Conservation (phyloP, 2,888 invertebrate genomes). For the Eutolmus rufibarbis region DNA sequence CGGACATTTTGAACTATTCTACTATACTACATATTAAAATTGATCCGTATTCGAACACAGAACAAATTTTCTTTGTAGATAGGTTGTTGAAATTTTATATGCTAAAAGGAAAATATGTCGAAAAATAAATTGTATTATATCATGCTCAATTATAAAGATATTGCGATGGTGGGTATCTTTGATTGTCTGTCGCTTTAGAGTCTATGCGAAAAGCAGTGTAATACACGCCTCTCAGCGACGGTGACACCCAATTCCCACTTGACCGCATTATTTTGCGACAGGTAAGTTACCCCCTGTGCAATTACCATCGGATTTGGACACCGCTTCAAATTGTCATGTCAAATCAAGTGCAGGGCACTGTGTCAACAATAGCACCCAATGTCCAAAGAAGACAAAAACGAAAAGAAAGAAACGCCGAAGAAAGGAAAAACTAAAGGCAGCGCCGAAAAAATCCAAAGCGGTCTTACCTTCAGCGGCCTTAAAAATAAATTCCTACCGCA, state of each 20-base stretch:
- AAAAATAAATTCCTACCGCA: slow-evolving; percentile 22
- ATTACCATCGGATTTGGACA: slow-evolving; percentile 1
- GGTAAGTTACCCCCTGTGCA: background rate
- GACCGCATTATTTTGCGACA: slow-evolving; percentile 25
- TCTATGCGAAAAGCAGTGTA: background rate
- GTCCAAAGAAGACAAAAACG: background rate
- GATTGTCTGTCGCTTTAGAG: background rate
- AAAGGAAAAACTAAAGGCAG: background rate
- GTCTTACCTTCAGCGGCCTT: slow-evolving; percentile 1
- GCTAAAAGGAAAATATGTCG: too few species aligned
- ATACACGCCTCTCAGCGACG: background rate
- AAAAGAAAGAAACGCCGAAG: background rate
- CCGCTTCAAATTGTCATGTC: slow-evolving; percentile 18
- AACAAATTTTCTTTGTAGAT: too few species aligned
- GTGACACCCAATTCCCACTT: background rate
- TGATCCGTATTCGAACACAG: too few species aligned
- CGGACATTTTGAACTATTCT: too few species aligned
- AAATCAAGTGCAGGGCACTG: slow-evolving; percentile 31
- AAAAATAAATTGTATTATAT: too few species aligned
- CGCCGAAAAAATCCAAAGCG: background rate
- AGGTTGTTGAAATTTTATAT: too few species aligned
- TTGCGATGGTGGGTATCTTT: background rate
- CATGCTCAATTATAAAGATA: background rate
- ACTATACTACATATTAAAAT: too few species aligned
- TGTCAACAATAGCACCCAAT: slow-evolving; percentile 10